Conservation (phyloP, 2,113 vertebrate species). For the Casuarius casuarius region DNA sequence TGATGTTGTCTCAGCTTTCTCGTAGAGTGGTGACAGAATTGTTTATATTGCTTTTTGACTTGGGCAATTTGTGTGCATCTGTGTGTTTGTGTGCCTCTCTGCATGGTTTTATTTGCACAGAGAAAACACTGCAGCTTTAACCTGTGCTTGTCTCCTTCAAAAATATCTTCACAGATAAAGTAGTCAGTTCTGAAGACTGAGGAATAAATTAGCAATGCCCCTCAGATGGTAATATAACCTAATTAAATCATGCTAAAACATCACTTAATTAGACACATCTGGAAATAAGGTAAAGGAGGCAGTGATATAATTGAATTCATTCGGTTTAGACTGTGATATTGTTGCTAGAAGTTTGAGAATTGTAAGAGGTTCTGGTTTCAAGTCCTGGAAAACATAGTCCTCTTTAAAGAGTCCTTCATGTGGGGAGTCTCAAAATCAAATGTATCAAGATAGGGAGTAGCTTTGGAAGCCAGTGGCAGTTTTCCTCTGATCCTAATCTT, state of each 20-base stretch:
- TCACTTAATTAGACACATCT: not conserved
- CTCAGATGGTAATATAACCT: not conserved
- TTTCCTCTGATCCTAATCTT: not conserved
- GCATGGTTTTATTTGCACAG: too few relatives aligned
- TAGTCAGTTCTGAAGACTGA: not conserved
- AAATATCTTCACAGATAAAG: not conserved
- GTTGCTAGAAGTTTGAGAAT: not conserved
- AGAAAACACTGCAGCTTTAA: not conserved
- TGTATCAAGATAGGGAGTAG: not conserved
- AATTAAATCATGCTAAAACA: slow-evolving; percentile 13
- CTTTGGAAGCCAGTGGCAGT: not conserved
- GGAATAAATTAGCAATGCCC: slow-evolving; percentile 18
- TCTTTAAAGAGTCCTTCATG: not conserved
- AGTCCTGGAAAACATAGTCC: not conserved
- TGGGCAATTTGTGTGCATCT: not conserved
- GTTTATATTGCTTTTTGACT: not conserved
- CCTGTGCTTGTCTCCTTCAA: not conserved
- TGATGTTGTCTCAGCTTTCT: not conserved
- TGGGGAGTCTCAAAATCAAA: not conserved
- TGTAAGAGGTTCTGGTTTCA: not conserved
- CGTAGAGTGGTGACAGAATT: not conserved
- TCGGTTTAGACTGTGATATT: not conserved
- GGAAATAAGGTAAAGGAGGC: not conserved
- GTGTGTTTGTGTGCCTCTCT: not conserved
- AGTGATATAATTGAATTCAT: not conserved